Base-by-base conservation (phyloP, 2,113 vertebrate genomes). In the Cinclus mexicanus region DNA sequence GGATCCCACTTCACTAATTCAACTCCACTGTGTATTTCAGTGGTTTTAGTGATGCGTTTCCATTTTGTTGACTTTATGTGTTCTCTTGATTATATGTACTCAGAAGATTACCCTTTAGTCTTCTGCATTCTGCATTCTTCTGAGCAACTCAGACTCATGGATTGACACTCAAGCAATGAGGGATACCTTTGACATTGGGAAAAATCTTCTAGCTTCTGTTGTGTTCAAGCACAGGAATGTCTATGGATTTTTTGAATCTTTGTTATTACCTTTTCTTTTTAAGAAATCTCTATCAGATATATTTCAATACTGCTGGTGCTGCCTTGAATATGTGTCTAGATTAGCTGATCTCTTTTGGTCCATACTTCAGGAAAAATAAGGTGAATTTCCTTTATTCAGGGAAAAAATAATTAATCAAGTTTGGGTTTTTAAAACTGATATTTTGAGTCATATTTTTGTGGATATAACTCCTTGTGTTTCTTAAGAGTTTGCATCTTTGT, bases 351-450 rank as follows among this genome's bases (percentile, higher is more conserved):
- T 68, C 15, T 72, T 69, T 14, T 31, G 19, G 17, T 47, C 26
- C 14, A 22, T 56, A 60, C 18, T 52, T 83, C n/a, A 69, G 28
- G 37, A 87, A 83, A 87, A 83, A 56, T 26, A 41, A 26, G 37
- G 4, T 52, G 18, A 29, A 44, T 65, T 77, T 57, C 14, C n/a
- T 63, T 67, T 49, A 67, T 53, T 75, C 20, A 60, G 49, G 26
- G 61, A 78, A n/a, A 39, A 28, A 24, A 21, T 37, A 37, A 31
- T 2, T 5, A 29, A 10, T 47, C 7, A 80, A 24, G 5, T 5
- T 21, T 35, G 14, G 6, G 0, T 25, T 59, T 16, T 10, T 0
- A 2, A 35, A 47, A 29, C 11, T 42, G 52, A 65, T 47, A 25
- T 47, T 64, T 84, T 63, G 8, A 47, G 46, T 42, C 1, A 33